phyloP scores from a whole-genome alignment of 2,113 vertebrate species.

The Myocastor coypus region DNA sequence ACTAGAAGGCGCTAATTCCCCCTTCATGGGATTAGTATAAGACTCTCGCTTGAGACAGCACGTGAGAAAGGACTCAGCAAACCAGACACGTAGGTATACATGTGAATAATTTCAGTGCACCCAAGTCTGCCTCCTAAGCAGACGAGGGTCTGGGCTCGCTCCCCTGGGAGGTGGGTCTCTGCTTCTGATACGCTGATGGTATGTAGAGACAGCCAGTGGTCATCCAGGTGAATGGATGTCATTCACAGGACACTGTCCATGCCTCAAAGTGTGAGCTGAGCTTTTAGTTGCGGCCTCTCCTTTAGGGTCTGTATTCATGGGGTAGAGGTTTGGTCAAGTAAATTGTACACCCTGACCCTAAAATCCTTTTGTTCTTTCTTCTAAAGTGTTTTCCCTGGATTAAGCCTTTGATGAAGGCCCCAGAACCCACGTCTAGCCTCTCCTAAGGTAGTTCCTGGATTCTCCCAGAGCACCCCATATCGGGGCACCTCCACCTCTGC shows the following conservation, averaged over 20 bases:
- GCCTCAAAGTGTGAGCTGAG: not conserved
- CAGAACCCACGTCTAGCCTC: not conserved
- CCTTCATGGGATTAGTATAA: not conserved
- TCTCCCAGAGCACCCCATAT: not conserved
- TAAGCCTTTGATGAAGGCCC: not conserved
- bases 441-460: not conserved
- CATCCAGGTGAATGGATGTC: not conserved
- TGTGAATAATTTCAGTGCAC: not conserved
- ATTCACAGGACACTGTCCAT: not conserved
- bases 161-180: not conserved
- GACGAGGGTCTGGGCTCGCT: not conserved
- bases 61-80: not conserved
- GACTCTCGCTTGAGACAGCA: not conserved
- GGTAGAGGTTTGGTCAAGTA: not conserved
- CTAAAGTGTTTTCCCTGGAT: not conserved
- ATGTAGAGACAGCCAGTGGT: not conserved
- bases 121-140: not conserved
- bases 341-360: not conserved
- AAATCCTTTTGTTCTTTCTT: slow-evolving; percentile 17
- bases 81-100: not conserved
- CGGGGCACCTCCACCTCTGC: not conserved
- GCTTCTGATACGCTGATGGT: not conserved
- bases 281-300: not conserved
- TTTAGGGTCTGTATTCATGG: not conserved
- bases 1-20: not conserved